These are phyloP conservation scores for Cydia pomonella DNA, from an alignment of 1,140 invertebrate genomes.

Conservation along the genomic window DNA sequence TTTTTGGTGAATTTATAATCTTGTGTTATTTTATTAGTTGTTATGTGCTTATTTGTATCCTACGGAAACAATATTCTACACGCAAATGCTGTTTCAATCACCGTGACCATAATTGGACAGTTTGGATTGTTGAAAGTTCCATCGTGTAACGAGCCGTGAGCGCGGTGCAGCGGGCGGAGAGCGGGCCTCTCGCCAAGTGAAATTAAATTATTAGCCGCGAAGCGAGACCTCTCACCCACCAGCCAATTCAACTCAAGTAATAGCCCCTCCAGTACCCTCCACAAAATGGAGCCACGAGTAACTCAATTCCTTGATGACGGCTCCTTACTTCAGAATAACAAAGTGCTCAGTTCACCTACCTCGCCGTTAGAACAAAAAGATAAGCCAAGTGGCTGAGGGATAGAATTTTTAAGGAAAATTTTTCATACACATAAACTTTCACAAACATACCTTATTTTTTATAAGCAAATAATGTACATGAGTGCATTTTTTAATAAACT, in stretches of 20 bases:
- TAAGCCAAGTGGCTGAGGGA: not conserved
- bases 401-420: not conserved
- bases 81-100: not conserved
- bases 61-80: not conserved
- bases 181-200: slow-evolving; percentile 19
- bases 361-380: not conserved
- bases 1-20: too few species aligned
- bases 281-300: slow-evolving; percentile 26
- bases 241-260: slow-evolving; percentile 30
- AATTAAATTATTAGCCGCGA: slow-evolving; percentile 27
- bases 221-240: slow-evolving; percentile 13
- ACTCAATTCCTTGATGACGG: slow-evolving; percentile 27
- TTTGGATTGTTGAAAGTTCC: not conserved
- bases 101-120: not conserved
- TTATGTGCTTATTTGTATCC: too few species aligned
- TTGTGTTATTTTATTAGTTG: too few species aligned
- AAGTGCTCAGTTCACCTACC: slow-evolving; percentile 8
- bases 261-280: slow-evolving; percentile 24
- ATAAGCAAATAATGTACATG: too few species aligned
- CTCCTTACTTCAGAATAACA: slow-evolving; percentile 30
- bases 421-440: too few species aligned
- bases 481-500: too few species aligned
- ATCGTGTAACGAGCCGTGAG: not conserved
- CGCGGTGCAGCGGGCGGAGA: slow-evolving; percentile 11
- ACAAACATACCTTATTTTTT: too few species aligned